Base-by-base conservation (phyloP, 2,888 invertebrate species). In the Zaprionus lineosus region DNA sequence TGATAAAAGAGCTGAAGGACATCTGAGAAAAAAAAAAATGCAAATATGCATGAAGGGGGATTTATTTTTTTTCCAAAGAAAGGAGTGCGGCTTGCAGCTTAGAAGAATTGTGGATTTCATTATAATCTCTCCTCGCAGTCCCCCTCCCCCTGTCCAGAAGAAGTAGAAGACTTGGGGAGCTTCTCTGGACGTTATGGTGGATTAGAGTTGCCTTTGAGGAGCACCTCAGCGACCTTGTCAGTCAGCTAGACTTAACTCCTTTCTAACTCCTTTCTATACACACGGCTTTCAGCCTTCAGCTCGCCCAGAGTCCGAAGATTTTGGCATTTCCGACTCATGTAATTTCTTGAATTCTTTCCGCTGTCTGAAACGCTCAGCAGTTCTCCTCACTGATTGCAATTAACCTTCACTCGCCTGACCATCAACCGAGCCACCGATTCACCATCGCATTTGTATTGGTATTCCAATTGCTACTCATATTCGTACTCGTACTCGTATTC, bases 301-400 rank as follows among this genome's bases (percentile, higher is more conserved):
- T 34, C 43, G 9, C 9, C 7, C 12, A 21, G 15, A 18, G 29
- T 40, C 36, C 28, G 11, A 16, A 68, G 55, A 29, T 56, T 36
- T 64, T 66, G 66, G 33, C 51, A 52, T 72, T 70, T 57, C 66
- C 51, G 72, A 57, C 47, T 57, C 34, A 12, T 19, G 51, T 44
- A 65, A 51, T 31, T 43, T 67, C 19, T n/a, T 24, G 67, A 66
- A 67, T 67, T 67, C 40, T 72, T 66, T 40, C 26, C 43, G 67
- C 73, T 67, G 67, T 67, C 73, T 44, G 66, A 66, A 59, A 28
- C 34, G 66, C 48, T 67, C 59, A 67, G 43, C 66, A 66, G 33
- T 52, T 72, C 48, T 44, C 47, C 21, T 39, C 58, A 34, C 39
- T 71, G 72, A 67, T 31, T 65, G 66, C 67, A 67, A 72, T 67